A percentile compares a stretch with the other conserved stretches of the same genome.
phyloP scores from a whole-genome alignment of 2,113 vertebrate species.

The Mobula birostris region DNA sequence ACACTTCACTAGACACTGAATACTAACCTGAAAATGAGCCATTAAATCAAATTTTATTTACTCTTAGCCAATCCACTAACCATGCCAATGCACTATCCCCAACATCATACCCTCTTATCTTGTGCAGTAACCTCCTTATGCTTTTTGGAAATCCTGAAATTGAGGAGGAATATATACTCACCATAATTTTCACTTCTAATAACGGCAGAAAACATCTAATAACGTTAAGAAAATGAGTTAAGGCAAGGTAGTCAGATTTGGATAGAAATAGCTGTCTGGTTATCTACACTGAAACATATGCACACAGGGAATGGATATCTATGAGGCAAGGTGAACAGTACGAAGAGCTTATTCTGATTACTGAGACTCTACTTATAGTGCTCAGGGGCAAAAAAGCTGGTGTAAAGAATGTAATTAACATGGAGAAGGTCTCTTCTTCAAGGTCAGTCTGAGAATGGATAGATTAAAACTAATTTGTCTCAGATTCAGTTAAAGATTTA shows the following conservation, averaged over 20 bases:
- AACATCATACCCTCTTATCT: too few relatives aligned
- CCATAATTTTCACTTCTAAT: background rate
- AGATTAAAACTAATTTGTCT: too few relatives aligned
- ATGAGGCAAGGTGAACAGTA: background rate
- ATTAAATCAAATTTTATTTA: too few relatives aligned
- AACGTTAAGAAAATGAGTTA: background rate
- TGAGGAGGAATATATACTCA: background rate
- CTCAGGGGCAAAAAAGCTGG: background rate
- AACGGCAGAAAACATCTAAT: background rate
- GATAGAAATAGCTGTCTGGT: background rate
- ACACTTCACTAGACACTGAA: too few relatives aligned
- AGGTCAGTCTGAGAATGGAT: too few relatives aligned
- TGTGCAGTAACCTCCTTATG: background rate
- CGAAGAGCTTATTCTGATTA: background rate
- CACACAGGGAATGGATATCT: background rate
- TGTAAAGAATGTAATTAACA: background rate
- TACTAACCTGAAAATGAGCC: too few relatives aligned
- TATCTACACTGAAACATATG: background rate
- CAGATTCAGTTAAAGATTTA: too few relatives aligned
- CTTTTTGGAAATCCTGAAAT: too few relatives aligned
- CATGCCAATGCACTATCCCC: too few relatives aligned
- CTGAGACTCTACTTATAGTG: background rate
- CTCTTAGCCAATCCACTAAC: too few relatives aligned
- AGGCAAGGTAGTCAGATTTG: background rate
- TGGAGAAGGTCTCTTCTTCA: background rate